phyloP scores from a whole-genome alignment of 1,140 invertebrate species.

The Temnothorax longispinosus region DNA sequence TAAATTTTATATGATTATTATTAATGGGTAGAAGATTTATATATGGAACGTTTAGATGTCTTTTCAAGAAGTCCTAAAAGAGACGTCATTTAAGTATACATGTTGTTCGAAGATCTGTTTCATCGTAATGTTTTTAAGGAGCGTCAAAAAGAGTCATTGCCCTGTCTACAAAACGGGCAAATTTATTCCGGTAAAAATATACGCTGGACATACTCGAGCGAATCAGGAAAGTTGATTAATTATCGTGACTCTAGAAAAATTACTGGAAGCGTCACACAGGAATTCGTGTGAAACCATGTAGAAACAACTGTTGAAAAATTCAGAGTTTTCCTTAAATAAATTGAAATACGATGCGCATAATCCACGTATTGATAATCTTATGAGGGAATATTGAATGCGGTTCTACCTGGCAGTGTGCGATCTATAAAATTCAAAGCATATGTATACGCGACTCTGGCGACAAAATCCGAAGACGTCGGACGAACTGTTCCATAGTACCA shows the following conservation, averaged over 20 bases:
- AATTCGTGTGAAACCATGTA: not conserved
- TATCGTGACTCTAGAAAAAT: constrained; percentile 2
- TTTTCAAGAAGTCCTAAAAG: not conserved
- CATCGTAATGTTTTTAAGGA: not conserved
- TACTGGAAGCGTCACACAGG: not conserved
- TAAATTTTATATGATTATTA: not conserved
- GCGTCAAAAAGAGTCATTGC: not conserved
- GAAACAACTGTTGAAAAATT: constrained; percentile 22
- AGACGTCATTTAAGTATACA: not conserved
- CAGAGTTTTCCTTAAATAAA: constrained; percentile 28
- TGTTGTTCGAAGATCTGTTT: not conserved
- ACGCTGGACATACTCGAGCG: not conserved
- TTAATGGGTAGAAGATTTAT: not conserved
- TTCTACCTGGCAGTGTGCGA: not conserved
- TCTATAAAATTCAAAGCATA: constrained; percentile 41
- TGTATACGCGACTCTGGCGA: not conserved
- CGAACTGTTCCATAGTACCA: constrained; percentile 28
- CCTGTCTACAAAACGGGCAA: not conserved
- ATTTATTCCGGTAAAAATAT: constrained; percentile 22
- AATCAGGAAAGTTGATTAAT: constrained; percentile 19
- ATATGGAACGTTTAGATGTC: not conserved
- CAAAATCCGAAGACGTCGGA: constrained; percentile 32
- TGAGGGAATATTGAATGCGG: constrained; percentile 32
- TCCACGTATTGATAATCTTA: constrained; percentile 48
- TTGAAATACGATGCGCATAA: constrained; percentile 56